A percentile compares a stretch with the other conserved stretches of the same genome.
Evolutionary conservation across 2,888 invertebrate genomes (phyloP).

Genomic region (Himalopsyche japonica): DNA sequence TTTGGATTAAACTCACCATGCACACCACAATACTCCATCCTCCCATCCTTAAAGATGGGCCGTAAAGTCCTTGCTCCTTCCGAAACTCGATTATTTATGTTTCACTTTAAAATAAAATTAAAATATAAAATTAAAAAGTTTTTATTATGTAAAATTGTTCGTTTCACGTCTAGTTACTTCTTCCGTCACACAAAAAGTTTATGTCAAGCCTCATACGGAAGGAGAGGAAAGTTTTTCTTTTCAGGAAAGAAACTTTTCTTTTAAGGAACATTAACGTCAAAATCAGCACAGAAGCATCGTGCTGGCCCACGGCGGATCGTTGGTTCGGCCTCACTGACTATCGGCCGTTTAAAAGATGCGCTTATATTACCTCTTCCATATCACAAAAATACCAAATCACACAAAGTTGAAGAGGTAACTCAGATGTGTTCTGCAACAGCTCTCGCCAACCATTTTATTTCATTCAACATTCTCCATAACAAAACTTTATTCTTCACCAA

Average conservation of each 20-base stretch:
- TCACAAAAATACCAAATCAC: slow-evolving; percentile 32
- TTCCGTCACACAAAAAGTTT: background rate
- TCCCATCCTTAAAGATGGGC: slow-evolving; percentile 24
- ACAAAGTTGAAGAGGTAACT: slow-evolving; percentile 34
- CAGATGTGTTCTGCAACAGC: slow-evolving; percentile 25
- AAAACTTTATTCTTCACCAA: background rate
- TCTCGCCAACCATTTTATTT: slow-evolving; percentile 14
- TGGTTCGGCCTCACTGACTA: slow-evolving; percentile 38
- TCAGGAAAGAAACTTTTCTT: background rate
- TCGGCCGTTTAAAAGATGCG: slow-evolving; percentile 33
- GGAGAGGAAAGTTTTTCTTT: background rate
- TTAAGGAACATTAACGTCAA: background rate
- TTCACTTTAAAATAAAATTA: slow-evolving; percentile 10
- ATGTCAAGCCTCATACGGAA: background rate
- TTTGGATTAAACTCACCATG: slow-evolving; percentile 17
- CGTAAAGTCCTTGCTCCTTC: slow-evolving; percentile 4
- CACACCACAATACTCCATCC: slow-evolving; percentile 7
- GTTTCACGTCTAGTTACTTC: background rate
- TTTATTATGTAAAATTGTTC: background rate
- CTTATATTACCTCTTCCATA: slow-evolving; percentile 37
- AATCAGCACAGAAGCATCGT: slow-evolving; percentile 2
- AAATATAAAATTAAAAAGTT: background rate
- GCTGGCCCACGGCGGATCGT: slow-evolving; percentile 29
- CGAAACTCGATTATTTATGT: background rate
- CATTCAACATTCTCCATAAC: background rate